These are phyloP conservation scores for Gastrophysa polygoni DNA, from an alignment of 2,888 invertebrate species.

Conservation along the genomic window DNA sequence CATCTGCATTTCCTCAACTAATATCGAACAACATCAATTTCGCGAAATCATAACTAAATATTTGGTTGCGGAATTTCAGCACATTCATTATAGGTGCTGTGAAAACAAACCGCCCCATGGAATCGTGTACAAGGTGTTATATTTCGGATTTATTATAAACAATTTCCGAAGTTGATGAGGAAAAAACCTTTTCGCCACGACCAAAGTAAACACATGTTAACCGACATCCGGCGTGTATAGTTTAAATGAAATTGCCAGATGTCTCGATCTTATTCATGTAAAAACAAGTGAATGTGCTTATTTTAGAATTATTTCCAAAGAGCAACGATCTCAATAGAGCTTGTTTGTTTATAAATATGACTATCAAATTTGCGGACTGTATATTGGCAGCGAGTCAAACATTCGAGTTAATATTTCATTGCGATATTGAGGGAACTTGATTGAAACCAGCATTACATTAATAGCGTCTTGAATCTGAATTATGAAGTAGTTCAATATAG, in stretches of 20 bases:
- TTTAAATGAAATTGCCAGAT: slow-evolving; percentile 28
- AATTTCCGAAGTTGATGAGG: slow-evolving; percentile 17
- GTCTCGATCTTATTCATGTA: slow-evolving; percentile 11
- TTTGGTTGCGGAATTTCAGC: neutral
- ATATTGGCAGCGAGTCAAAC: slow-evolving; percentile 16
- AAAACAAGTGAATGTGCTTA: slow-evolving; percentile 15
- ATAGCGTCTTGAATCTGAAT: neutral
- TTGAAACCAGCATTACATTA: neutral
- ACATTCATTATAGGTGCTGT: neutral
- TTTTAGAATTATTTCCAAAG: slow-evolving; percentile 11
- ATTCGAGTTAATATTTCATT: slow-evolving; percentile 16
- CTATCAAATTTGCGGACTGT: slow-evolving; percentile 12
- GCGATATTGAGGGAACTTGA: neutral
- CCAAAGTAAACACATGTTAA: slow-evolving; percentile 5
- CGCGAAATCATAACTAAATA: neutral
- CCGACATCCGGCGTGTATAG: slow-evolving; percentile 21
- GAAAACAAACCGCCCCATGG: neutral
- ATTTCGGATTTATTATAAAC: slow-evolving; percentile 22
- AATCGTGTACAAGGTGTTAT: slow-evolving; percentile 28
- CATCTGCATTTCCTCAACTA: neutral
- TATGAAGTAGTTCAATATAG: neutral
- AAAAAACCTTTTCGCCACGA: slow-evolving; percentile 13
- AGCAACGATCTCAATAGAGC: slow-evolving; percentile 5
- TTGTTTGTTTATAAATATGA: slow-evolving; percentile 9
- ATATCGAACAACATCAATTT: neutral